Percentiles rank a stretch among this genome's conserved stretches.
Evolutionary conservation across 2,888 invertebrate genomes (phyloP).

Genomic region (Geotrupes spiniger): DNA sequence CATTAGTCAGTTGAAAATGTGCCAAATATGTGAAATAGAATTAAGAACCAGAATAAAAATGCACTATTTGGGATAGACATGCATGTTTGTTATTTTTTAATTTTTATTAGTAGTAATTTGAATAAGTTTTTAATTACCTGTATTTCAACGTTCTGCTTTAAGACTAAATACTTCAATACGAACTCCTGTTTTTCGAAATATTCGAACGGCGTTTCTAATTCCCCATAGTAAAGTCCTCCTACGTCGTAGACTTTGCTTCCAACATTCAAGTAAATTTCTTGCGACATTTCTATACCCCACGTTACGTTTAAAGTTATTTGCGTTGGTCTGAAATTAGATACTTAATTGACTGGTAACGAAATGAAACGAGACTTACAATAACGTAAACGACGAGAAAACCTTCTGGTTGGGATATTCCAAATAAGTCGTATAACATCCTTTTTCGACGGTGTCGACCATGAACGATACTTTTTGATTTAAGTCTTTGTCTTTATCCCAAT

Average conservation of each 20-base stretch:
- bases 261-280: conserved; percentile 29
- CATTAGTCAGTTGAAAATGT: too few species aligned
- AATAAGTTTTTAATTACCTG: conserved; percentile 27
- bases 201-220: conserved; percentile 31
- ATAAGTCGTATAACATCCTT: conserved; percentile 27
- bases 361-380: conserved; percentile 27
- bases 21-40: too few species aligned
- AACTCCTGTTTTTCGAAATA: conserved; percentile 32
- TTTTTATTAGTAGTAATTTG: too few species aligned
- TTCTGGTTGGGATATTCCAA: conserved; percentile 31
- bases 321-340: conserved; percentile 26
- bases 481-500: conserved; percentile 33
- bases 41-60: too few species aligned
- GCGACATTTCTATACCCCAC: conserved; percentile 29
- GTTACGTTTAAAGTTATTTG: conserved; percentile 33
- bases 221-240: conserved; percentile 32
- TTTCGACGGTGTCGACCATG: conserved; percentile 19
- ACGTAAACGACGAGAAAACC: conserved; percentile 26
- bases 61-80: too few species aligned
- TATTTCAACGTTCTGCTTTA: conserved; percentile 28
- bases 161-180: conserved; percentile 26
- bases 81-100: too few species aligned
- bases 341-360: not conserved
- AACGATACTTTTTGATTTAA: conserved; percentile 23
- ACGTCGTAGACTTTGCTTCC: conserved; percentile 31